phyloP scores from a whole-genome alignment of 2,888 invertebrate species.

The Dioctria linearis region DNA sequence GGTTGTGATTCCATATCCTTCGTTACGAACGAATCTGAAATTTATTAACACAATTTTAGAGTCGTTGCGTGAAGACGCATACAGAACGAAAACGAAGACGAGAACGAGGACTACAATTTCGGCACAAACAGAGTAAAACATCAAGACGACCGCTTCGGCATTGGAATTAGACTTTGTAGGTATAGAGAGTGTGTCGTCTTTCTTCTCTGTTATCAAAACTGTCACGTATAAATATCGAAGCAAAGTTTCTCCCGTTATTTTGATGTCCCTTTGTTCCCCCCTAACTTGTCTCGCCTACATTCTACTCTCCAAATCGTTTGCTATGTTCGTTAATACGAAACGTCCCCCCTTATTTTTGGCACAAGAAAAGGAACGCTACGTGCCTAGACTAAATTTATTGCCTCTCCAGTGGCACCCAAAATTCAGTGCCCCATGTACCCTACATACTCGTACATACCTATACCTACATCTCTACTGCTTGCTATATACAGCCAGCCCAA shows the following conservation, averaged over 20 bases:
- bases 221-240: slow-evolving; percentile 57
- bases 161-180: neutral
- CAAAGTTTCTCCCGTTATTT: slow-evolving; percentile 48
- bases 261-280: slow-evolving; percentile 24
- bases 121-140: neutral
- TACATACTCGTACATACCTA: no score
- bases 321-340: slow-evolving; percentile 54
- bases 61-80: slow-evolving; percentile 5
- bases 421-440: no score
- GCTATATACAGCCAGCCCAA: slow-evolving; percentile 16
- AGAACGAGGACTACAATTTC: no score
- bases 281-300: slow-evolving; percentile 50
- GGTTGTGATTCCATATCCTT: no score
- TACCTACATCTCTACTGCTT: no score
- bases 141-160: neutral
- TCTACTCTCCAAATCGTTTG: slow-evolving; percentile 57
- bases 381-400: slow-evolving; percentile 70
- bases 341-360: slow-evolving; percentile 57
- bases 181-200: slow-evolving; percentile 26
- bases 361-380: slow-evolving; percentile 63
- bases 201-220: slow-evolving; percentile 54
- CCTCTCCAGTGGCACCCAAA: slow-evolving; percentile 59
- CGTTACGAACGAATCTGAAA: neutral
- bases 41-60: slow-evolving; percentile 35
- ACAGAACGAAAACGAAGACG: no score